These are phyloP conservation scores for Xenops minutus DNA, from an alignment of 2,797 vertebrate genomes.

Conservation along the genomic window DNA sequence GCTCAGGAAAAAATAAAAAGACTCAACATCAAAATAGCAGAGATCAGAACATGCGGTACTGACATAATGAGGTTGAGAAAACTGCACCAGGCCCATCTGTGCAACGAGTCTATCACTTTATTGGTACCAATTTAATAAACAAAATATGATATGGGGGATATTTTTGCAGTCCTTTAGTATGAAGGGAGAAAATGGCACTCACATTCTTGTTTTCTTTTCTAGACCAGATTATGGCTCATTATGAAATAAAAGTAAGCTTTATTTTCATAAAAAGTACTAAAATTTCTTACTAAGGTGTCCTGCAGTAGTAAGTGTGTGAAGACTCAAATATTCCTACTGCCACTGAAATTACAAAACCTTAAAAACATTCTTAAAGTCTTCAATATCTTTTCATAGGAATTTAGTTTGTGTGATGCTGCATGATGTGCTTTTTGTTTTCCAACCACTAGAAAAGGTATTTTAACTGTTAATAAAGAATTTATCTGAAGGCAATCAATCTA, in stretches of 20 bases:
- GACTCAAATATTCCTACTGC: not conserved
- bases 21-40: slow-evolving; percentile 51
- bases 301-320: rapidly evolving
- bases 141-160: not conserved
- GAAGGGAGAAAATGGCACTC: not conserved
- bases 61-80: slow-evolving; percentile 59
- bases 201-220: not conserved
- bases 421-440: not conserved
- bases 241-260: not conserved
- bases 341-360: not conserved
- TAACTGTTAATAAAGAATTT: not conserved
- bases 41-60: slow-evolving; percentile 64
- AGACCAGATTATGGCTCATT: not conserved
- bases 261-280: not conserved
- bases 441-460: not conserved
- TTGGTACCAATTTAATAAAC: slow-evolving; percentile 8
- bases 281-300: not conserved
- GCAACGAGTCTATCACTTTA: slow-evolving; percentile 23
- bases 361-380: not conserved
- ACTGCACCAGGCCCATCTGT: slow-evolving; percentile 56
- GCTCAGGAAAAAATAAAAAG: not conserved
- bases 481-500: not conserved
- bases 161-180: not conserved
- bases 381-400: not conserved
- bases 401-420: not conserved